Conservation (phyloP, 2,797 vertebrate genomes). For the Takifugu ocellatus region DNA sequence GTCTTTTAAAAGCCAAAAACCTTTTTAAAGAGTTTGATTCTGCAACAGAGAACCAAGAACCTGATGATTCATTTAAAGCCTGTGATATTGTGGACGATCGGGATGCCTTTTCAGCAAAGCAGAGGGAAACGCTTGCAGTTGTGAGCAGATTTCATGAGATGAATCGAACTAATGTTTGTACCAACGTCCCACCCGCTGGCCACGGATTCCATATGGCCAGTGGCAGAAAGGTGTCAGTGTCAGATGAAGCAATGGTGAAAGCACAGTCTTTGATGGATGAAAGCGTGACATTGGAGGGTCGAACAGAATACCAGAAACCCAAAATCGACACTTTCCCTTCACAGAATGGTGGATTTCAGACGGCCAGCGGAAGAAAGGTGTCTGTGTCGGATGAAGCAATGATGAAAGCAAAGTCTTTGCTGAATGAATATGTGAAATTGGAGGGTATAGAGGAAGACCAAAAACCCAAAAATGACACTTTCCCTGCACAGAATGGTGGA, state of each 20-base stretch:
- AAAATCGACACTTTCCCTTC: constrained; percentile 56
- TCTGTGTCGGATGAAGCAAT: constrained; percentile 73
- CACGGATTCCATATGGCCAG: constrained; percentile 71
- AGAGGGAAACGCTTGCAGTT: neutral
- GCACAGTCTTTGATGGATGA: constrained; percentile 73
- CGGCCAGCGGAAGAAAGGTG: constrained; percentile 77
- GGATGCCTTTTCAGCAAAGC: constrained; percentile 1
- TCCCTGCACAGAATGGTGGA: constrained; percentile 40
- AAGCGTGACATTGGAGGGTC: constrained; percentile 36
- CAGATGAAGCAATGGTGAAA: constrained; percentile 72
- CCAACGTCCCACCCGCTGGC: neutral
- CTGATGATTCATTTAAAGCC: constrained; percentile 26
- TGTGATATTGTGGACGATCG: constrained; percentile 6
- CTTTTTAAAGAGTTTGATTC: constrained; percentile 25
- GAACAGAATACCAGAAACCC: constrained; percentile 27
- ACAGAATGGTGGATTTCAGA: constrained; percentile 46
- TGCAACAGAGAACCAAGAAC: constrained; percentile 23
- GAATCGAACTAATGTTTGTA: constrained; percentile 58
- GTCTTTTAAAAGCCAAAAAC: constrained; percentile 26
- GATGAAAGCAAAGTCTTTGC: constrained; percentile 70
- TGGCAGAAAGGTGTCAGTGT: constrained; percentile 74
- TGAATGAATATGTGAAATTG: constrained; percentile 60
- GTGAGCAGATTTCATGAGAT: constrained; percentile 10
- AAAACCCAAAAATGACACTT: constrained; percentile 47
- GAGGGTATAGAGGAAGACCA: constrained; percentile 27